phyloP scores from a whole-genome alignment of 2,797 vertebrate species.

The Corythornis leucogaster region DNA sequence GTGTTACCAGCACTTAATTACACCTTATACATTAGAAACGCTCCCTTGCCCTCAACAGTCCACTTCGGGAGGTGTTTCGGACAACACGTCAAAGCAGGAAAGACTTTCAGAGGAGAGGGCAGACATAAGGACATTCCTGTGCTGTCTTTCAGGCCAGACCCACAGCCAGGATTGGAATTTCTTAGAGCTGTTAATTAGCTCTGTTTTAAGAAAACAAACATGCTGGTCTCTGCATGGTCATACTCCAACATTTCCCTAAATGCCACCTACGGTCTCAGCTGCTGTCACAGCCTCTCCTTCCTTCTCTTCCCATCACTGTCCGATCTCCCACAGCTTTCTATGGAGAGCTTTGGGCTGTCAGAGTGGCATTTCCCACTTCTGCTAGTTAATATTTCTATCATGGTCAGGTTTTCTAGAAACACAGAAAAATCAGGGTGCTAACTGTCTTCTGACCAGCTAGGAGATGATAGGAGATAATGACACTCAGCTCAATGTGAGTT shows the following conservation, averaged over 20 bases:
- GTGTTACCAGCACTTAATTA: slow-evolving; percentile 35
- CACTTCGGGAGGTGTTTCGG: slow-evolving; percentile 11
- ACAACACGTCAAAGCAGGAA: slow-evolving; percentile 25
- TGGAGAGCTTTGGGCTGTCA: background rate
- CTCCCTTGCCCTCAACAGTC: background rate
- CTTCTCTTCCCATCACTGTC: background rate
- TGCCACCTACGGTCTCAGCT: background rate
- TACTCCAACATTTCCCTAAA: background rate
- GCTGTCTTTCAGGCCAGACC: background rate
- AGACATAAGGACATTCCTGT: background rate
- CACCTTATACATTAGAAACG: slow-evolving; percentile 5
- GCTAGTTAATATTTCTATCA: background rate
- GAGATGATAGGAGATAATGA: background rate
- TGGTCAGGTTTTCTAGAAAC: background rate
- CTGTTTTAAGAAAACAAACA: fast-evolving
- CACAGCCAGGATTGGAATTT: background rate
- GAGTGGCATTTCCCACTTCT: background rate
- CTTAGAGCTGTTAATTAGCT: background rate
- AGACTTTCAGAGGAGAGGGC: background rate
- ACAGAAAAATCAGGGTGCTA: background rate
- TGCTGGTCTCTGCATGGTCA: background rate
- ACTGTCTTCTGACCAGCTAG: background rate
- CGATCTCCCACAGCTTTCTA: background rate
- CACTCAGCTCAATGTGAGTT: fast-evolving
- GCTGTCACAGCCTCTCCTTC: background rate